Evolutionary conservation across 2,113 vertebrate species (phyloP).

Genomic region (Psittacara wagleri): DNA sequence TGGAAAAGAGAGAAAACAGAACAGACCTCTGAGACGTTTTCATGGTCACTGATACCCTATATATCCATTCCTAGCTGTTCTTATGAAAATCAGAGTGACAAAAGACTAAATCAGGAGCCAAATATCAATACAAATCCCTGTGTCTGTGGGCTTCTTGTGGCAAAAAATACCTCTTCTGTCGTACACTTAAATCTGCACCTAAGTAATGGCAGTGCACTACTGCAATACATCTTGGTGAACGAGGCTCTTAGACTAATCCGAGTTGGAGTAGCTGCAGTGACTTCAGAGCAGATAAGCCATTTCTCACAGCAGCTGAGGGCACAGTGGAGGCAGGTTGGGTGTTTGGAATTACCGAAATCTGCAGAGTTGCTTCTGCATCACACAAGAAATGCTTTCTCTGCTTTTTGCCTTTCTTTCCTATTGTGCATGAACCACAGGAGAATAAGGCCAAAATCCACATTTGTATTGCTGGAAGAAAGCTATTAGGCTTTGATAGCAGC

Average conservation of each 20-base stretch:
- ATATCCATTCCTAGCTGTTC: background rate
- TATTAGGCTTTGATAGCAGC: background rate
- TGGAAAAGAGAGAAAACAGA: background rate
- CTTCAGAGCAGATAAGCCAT: background rate
- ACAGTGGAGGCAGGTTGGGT: background rate
- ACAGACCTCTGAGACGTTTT: background rate
- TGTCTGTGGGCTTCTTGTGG: background rate
- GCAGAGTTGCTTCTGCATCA: background rate
- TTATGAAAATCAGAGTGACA: background rate
- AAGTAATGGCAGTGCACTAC: background rate
- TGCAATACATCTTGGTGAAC: background rate
- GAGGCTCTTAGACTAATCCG: background rate
- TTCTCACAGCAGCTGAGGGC: background rate
- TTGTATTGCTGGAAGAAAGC: background rate
- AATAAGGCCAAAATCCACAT: background rate
- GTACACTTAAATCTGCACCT: background rate
- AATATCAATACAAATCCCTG: background rate
- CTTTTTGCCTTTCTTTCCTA: background rate
- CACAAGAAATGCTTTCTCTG: background rate
- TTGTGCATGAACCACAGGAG: background rate
- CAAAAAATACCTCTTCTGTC: background rate
- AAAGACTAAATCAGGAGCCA: background rate
- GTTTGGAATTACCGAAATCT: constrained; percentile 8
- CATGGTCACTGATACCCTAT: background rate
- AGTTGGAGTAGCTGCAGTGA: background rate